Evolutionary conservation across 2,888 invertebrate genomes (phyloP), one percentile per base, ranked within the genome.

Genomic region (Homarus gammarus): DNA sequence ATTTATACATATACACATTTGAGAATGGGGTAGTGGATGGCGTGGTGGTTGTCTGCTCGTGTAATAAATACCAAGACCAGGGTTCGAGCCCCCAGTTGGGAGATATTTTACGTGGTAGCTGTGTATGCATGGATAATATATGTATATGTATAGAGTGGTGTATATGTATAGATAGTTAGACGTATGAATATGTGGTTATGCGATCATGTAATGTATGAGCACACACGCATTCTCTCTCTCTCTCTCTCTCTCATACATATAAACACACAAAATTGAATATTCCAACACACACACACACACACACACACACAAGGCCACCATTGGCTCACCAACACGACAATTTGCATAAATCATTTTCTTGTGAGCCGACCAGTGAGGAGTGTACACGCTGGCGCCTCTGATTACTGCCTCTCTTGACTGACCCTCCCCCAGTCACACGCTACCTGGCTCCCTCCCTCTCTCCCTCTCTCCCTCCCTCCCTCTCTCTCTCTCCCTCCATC

Each of bases 1-100:
- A 73, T 73, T 33, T 73, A 38, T 73, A 73, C 36, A 38, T 73
- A 73, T 73, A 73, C 36, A 73, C 2, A 73, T 73, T 33, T 73
- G n/a, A 12, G 33, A 12, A 68, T 68, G n/a, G 27, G 44, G 44
- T n/a, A n/a, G 44, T 44, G 44, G 44, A 5, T 44, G 44, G 5
- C 6, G 44, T 44, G 44, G 44, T 44, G 44, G 12, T n/a, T n/a
- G n/a, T n/a, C n/a, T n/a, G n/a, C n/a, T n/a, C n/a, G n/a, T n/a
- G n/a, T n/a, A n/a, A n/a, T n/a, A n/a, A n/a, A n/a, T n/a, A n/a
- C n/a, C n/a, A n/a, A n/a, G n/a, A n/a, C n/a, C n/a, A n/a, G n/a
- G n/a, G n/a, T n/a, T n/a, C n/a, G n/a, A n/a, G n/a, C n/a, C n/a
- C n/a, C n/a, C n/a, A n/a, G n/a, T n/a, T n/a, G n/a, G n/a, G n/a